Evolutionary conservation across 2,888 invertebrate genomes (phyloP).

Genomic region (Dryobotodes eremita): DNA sequence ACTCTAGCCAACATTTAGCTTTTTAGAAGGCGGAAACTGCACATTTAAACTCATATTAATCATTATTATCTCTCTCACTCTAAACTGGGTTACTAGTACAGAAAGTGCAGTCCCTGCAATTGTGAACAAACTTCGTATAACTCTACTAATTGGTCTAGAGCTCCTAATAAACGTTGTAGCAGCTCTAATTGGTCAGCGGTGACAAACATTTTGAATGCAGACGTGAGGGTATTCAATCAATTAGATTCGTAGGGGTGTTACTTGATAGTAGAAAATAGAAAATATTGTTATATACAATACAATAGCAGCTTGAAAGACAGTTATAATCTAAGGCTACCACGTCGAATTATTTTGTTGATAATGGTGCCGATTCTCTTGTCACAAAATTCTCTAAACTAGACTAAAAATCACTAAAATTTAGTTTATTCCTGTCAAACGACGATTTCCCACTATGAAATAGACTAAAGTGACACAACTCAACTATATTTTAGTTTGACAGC

Average conservation of each 20-base stretch:
- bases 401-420: no score
- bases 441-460: no score
- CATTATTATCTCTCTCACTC: neutral
- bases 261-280: neutral
- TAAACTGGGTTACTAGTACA: slow-evolving; percentile 21
- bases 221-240: slow-evolving; percentile 12
- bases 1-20: neutral
- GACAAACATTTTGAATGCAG: slow-evolving; percentile 32
- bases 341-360: neutral
- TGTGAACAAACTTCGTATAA: slow-evolving; percentile 20
- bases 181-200: slow-evolving; percentile 37
- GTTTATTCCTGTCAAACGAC: no score
- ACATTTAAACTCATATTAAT: neutral
- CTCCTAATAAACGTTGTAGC: slow-evolving; percentile 25
- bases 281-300: neutral
- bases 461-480: no score
- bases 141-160: slow-evolving; percentile 38
- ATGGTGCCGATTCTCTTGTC: no score
- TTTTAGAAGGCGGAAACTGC: neutral
- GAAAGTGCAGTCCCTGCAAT: slow-evolving; percentile 19
- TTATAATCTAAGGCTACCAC: neutral
- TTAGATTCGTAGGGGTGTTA: neutral
- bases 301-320: neutral
- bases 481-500: no score
- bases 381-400: no score